Evolutionary conservation across 2,797 vertebrate genomes (phyloP), one percentile per base, ranked within the genome.

Genomic region (Sciurus vulgaris): DNA sequence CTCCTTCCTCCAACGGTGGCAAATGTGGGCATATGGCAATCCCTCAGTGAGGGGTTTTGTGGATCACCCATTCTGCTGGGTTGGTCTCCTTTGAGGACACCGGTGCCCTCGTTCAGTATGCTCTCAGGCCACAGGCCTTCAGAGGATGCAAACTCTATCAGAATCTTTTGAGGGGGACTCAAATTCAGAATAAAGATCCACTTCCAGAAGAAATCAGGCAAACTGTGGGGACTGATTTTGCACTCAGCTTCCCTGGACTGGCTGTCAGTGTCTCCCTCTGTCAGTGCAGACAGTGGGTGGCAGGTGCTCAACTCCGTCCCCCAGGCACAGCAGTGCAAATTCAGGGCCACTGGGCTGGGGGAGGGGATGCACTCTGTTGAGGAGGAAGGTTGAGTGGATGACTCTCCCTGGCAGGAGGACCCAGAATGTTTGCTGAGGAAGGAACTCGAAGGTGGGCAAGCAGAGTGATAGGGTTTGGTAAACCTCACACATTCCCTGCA

Each of bases 1-100:
- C 4, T 47, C 87, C 70, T 56, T 33, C 81, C 78, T 33, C 51
- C 35, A 12, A 3, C 35, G 7, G 6, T 15, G 44, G 54, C 41
- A 33, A n/a, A 11, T 11, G 24, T 17, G 26, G n/a, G 8, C 24
- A 0, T 0, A 7, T 0, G 0, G 85, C 3, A 33, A 65, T 35
- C 41, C n/a, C 49, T 28, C 35, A 3, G 9, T 28, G 44, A 9
- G 0, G 1, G 28, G 72, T 63, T 69, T 69, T 90, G 47, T 76
- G 26, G 67, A 20, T 38, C 65, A 67, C 54, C n/a, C 13, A 14
- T 79, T 79, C 61, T 61, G n/a, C n/a, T 18, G 54, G 92, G 54
- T 7, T 74, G 65, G 20, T 72, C 70, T 61, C 92, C 35, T 41
- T 83, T 74, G 3, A 54, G 44, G 79, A 74, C 11, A 11, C 0